Conservation (phyloP, 2,888 invertebrate species). For the Drosophila nigricruria region DNA sequence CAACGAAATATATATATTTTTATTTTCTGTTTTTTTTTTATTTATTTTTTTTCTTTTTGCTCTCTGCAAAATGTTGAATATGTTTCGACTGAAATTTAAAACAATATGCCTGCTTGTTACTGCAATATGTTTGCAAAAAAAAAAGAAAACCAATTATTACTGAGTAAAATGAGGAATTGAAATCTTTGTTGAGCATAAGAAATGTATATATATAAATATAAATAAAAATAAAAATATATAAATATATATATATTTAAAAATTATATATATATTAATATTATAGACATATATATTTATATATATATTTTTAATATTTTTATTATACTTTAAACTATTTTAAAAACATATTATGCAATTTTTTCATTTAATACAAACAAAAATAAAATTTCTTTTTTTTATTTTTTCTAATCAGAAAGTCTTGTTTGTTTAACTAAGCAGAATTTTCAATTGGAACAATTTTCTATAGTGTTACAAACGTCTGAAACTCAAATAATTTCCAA, state of each 20-base stretch:
- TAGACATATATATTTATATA: too few relatives aligned
- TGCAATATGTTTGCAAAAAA: background rate
- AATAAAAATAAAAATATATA: too few relatives aligned
- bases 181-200: too few relatives aligned
- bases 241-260: too few relatives aligned
- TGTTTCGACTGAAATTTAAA: conserved; percentile 14
- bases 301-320: too few relatives aligned
- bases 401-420: too few relatives aligned
- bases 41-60: background rate
- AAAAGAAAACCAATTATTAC: background rate
- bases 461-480: background rate
- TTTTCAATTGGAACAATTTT: background rate
- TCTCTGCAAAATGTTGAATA: conserved; percentile 15
- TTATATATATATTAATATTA: too few relatives aligned
- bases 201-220: too few relatives aligned
- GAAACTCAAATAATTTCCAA: background rate
- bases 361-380: too few relatives aligned
- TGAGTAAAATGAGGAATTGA: background rate
- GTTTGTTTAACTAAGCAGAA: background rate
- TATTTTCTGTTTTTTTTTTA: background rate
- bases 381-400: too few relatives aligned
- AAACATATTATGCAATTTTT: too few relatives aligned
- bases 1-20: conserved; percentile 43
- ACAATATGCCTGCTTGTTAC: background rate
- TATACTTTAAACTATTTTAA: too few relatives aligned